Evolutionary conservation across 2,113 vertebrate species (phyloP).

Genomic region (Myocastor coypus): DNA sequence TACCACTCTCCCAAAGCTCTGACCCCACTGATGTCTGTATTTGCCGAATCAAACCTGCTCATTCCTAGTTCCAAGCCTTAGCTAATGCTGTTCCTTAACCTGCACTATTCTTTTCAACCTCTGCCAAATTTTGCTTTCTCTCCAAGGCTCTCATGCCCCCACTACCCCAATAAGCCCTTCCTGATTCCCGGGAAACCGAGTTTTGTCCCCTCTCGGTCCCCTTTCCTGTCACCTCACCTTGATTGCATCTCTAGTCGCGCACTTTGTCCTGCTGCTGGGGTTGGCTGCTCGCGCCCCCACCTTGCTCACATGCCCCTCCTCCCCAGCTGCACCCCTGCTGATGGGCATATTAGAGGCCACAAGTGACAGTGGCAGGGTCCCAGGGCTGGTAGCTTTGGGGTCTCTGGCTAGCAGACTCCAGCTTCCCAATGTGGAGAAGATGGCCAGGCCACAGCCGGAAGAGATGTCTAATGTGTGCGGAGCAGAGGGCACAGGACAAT

Average conservation of each 20-base stretch:
- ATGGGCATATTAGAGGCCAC: background rate
- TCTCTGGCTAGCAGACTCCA: background rate
- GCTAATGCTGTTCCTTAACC: background rate
- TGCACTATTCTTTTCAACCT: background rate
- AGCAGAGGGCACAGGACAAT: background rate
- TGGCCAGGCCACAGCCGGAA: background rate
- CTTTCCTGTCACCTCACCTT: too few relatives aligned
- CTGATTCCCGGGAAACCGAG: background rate
- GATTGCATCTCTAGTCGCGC: background rate
- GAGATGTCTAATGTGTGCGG: background rate
- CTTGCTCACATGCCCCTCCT: background rate
- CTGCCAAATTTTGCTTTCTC: background rate
- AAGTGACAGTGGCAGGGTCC: background rate
- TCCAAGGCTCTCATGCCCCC: background rate
- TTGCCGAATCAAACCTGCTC: background rate
- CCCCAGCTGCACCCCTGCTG: background rate
- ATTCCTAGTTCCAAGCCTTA: background rate
- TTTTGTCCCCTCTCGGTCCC: background rate
- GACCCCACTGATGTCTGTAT: background rate
- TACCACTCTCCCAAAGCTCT: background rate
- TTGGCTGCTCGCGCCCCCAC: slow-evolving; percentile 30
- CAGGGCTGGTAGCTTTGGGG: background rate
- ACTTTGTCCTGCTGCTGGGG: slow-evolving; percentile 6
- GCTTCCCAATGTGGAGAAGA: background rate
- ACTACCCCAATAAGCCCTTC: background rate